Evolutionary conservation across 2,797 vertebrate species (phyloP).

Genomic region (Acomys russatus): DNA sequence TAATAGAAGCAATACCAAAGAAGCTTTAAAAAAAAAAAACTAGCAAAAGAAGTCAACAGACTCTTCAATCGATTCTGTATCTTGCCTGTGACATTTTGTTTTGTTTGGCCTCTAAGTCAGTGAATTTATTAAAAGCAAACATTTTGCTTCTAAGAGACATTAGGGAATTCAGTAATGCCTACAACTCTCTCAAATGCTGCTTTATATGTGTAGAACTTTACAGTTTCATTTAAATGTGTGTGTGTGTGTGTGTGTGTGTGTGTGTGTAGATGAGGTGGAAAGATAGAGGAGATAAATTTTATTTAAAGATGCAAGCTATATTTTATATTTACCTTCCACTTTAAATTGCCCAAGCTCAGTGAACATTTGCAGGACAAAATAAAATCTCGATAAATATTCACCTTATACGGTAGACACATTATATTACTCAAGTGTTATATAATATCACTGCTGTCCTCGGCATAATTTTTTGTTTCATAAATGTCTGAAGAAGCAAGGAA

Average conservation of each 20-base stretch:
- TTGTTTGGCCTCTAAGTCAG: constrained; percentile 68
- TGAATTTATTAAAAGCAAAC: constrained; percentile 65
- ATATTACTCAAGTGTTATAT: neutral
- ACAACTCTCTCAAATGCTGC: constrained; percentile 62
- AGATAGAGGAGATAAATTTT: neutral
- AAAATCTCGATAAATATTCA: constrained; percentile 36
- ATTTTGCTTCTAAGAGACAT: constrained; percentile 71
- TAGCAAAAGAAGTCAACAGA: constrained; percentile 47
- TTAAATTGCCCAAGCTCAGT: constrained; percentile 37
- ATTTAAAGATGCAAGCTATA: constrained; percentile 41
- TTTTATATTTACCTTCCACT: constrained; percentile 26
- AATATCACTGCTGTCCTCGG: neutral
- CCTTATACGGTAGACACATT: neutral
- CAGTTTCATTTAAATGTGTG: constrained; percentile 58
- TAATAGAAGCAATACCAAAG: constrained; percentile 31
- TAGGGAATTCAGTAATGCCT: constrained; percentile 55
- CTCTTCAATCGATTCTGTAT: constrained; percentile 52
- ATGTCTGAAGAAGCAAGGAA: constrained; percentile 9
- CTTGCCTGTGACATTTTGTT: constrained; percentile 64
- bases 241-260: neutral
- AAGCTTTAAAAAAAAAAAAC: neutral
- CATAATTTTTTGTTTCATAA: constrained; percentile 19
- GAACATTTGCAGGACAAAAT: neutral
- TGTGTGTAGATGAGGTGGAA: neutral
- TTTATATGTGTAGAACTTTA: constrained; percentile 33